Percentiles rank a stretch among this genome's conserved stretches.
These are phyloP conservation scores for Myrmecophaga tridactyla DNA, from an alignment of 2,113 vertebrate species.

Conservation along the genomic window DNA sequence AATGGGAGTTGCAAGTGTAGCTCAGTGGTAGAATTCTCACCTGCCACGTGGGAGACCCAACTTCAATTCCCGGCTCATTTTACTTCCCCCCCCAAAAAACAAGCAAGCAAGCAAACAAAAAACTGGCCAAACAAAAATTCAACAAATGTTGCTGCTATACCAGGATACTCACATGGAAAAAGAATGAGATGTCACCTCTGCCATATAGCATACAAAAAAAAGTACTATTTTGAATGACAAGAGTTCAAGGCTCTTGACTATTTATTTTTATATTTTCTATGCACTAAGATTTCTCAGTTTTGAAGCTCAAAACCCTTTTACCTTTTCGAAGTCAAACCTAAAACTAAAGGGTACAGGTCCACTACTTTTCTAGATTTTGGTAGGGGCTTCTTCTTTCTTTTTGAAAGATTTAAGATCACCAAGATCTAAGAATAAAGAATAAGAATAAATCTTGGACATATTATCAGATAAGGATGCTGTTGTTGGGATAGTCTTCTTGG, in stretches of 20 bases:
- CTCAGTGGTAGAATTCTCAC: no score
- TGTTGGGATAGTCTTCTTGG: neutral
- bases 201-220: no score
- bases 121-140: no score
- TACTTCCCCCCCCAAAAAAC: no score
- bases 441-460: neutral
- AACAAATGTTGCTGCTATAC: no score
- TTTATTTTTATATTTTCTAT: neutral
- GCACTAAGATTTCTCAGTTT: neutral
- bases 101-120: no score
- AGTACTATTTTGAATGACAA: no score
- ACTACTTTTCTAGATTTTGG: neutral
- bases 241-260: neutral
- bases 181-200: no score
- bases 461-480: neutral
- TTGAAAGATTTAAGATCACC: neutral
- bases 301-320: neutral
- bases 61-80: no score
- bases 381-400: slow-evolving; percentile 26
- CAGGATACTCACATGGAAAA: no score
- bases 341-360: neutral
- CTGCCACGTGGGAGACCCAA: no score
- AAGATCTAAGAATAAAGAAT: neutral
- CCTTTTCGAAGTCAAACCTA: neutral
- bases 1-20: no score